These are phyloP conservation scores for Haemorhous mexicanus DNA, from an alignment of 2,113 vertebrate species.

Conservation along the genomic window DNA sequence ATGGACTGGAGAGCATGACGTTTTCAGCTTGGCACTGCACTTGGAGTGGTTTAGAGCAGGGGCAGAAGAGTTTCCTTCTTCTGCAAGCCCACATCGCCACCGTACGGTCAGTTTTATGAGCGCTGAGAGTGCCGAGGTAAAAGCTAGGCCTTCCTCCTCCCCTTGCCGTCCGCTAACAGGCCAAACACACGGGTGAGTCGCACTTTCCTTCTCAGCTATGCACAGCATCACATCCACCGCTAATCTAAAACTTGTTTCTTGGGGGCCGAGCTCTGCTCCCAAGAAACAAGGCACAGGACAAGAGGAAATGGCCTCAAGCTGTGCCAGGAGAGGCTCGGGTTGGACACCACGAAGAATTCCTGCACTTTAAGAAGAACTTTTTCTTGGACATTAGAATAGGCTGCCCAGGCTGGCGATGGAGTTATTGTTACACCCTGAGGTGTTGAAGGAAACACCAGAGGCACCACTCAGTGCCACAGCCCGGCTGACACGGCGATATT, in stretches of 20 bases:
- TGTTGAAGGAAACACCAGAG: fast-evolving
- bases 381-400: fast-evolving
- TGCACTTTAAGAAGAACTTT: background rate
- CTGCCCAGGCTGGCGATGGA: background rate
- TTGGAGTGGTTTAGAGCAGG: background rate
- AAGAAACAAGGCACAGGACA: background rate
- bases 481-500: fast-evolving
- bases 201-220: fast-evolving
- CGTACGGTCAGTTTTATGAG: background rate
- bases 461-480: fast-evolving
- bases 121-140: too few species aligned
- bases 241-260: fast-evolving
- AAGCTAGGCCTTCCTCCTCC: too few species aligned
- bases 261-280: background rate
- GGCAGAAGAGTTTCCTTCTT: background rate
- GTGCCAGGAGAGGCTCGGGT: background rate
- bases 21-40: background rate
- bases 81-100: background rate
- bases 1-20: background rate
- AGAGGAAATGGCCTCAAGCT: background rate
- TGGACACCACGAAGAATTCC: too few species aligned
- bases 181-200: fast-evolving
- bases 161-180: too few species aligned
- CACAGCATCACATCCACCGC: fast-evolving
- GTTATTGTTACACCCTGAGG: too few species aligned